phyloP scores from a whole-genome alignment of 1,140 invertebrate genomes.

The Dendrolimus kikuchii region DNA sequence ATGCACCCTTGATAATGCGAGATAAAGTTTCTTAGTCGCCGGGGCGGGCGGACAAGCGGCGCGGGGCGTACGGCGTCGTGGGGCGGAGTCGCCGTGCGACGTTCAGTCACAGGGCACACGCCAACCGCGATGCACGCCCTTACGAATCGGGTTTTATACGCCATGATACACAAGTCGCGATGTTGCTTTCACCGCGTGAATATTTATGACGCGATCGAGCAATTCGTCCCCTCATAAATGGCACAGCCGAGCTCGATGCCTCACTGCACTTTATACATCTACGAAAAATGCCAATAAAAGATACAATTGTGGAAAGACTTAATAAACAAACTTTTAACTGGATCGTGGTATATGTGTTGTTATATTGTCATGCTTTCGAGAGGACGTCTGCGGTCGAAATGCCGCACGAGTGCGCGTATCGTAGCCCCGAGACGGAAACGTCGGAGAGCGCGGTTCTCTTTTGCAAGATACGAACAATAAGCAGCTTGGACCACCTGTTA shows the following conservation, averaged over 20 bases:
- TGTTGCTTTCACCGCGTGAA: slow-evolving; percentile 52
- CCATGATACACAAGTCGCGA: slow-evolving; percentile 60
- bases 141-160: slow-evolving; percentile 5
- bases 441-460: slow-evolving; percentile 59
- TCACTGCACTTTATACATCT: slow-evolving; percentile 34
- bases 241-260: slow-evolving; percentile 51
- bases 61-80: slow-evolving; percentile 39
- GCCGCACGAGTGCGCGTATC: slow-evolving; percentile 65
- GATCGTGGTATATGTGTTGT: slow-evolving; percentile 64
- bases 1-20: slow-evolving; percentile 64
- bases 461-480: slow-evolving; percentile 66
- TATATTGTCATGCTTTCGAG: slow-evolving; percentile 55
- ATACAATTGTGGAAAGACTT: slow-evolving; percentile 56
- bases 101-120: slow-evolving; percentile 64
- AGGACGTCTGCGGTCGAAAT: slow-evolving; percentile 48
- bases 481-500: slow-evolving; percentile 61
- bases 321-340: slow-evolving; percentile 50
- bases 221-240: slow-evolving; percentile 57
- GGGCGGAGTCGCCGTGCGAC: slow-evolving; percentile 51
- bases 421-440: slow-evolving; percentile 54
- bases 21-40: slow-evolving; percentile 63
- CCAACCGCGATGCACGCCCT: slow-evolving; percentile 20
- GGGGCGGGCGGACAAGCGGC: slow-evolving; percentile 40
- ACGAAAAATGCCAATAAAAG: slow-evolving; percentile 67
- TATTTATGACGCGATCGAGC: slow-evolving; percentile 62